Evolutionary conservation across 1,140 invertebrate species (phyloP), one percentile per base, ranked within the genome.

Genomic region (Drusus annulatus): DNA sequence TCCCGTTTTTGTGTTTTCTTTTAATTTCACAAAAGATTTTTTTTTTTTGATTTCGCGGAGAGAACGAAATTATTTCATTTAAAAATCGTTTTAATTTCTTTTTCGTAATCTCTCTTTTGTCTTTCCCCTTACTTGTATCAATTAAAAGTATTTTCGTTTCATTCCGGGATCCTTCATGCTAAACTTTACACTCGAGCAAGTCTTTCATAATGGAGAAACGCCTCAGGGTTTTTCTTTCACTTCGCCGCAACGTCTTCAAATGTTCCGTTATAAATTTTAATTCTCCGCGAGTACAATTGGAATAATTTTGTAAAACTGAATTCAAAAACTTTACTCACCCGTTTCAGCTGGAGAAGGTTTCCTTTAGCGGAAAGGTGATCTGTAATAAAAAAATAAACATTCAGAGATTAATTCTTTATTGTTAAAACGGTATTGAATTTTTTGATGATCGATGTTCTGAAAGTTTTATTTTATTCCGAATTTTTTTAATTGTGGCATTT

Each of bases 61-160:
- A 63, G 31, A 63, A 63, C 21, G 60, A 15, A 25, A 65, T 28
- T 31, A n/a, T 28, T 65, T 65, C 28, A 25, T 28, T 25, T 3
- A 25, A n/a, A 31, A 65, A 65, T 3, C 25, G 16, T 28, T 31
- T 25, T 31, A 65, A 65, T 65, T 65, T 28, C 10, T 28, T 60
- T 65, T 65, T 65, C 10, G 16, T 65, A 65, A 65, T 65, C 5
- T 65, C 28, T 31, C 25, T 23, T 65, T 65, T 28, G 62, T 65
- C 21, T 31, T 25, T 54, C n/a, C 54, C 13, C 71, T 74, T 25
- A 56, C 50, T 54, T 28, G 60, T 76, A 76, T 76, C 56, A 76
- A 76, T 76, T 76, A 76, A 60, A 76, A 76, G 74, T 60, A 76
- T 76, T 76, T 60, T 76, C 74, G 54, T 76, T 76, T 60, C 74